Base-by-base conservation (phyloP, 2,113 vertebrate genomes). In the Lepus europaeus region DNA sequence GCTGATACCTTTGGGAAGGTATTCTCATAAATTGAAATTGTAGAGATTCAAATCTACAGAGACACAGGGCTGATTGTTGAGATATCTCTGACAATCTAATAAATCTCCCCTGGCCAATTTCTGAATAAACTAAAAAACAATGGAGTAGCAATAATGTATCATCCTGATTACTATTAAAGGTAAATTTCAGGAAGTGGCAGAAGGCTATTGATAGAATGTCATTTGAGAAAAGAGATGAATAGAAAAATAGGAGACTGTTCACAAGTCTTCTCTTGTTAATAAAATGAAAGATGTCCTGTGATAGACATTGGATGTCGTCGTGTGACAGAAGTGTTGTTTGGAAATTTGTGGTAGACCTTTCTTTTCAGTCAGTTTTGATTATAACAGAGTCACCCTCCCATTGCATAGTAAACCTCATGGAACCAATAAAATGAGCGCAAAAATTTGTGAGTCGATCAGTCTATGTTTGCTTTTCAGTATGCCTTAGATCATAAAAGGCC, bases 1-100 rank as follows among this genome's bases (percentile, higher is more conserved):
- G 0, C 19, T 25, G 27, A 33, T 49, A 17, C 14, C 19, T 39
- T 36, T 19, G 17, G 6, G 0, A 13, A 51, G 22, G 4, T 2
- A 31, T 45, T 36, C 23, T 66, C 12, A 8, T 17, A 33, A 68
- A 6, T 33, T 22, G 36, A 29, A 64, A 1, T 53, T 51, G 27
- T 12, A 61, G 61, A 70, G 12, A 12, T 2, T 14, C 27, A n/a
- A 64, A 6, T 59, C 63, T 29, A 33, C 11, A 36, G 51, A 49
- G 51, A 69, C 11, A 36, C 5, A 36, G 16, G 9, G 23, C 29
- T 59, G 29, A n/a, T 45, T 64, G 13, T 3, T 23, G 16, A 53
- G 22, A 29, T 86, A 22, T 77, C 53, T 78, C 11, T 31, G 10
- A 76, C 87, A 72, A n/a, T 29, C 14, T 45, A 59, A 16, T 2